phyloP scores from a whole-genome alignment of 2,888 invertebrate species.

The Xestia c-nigrum region DNA sequence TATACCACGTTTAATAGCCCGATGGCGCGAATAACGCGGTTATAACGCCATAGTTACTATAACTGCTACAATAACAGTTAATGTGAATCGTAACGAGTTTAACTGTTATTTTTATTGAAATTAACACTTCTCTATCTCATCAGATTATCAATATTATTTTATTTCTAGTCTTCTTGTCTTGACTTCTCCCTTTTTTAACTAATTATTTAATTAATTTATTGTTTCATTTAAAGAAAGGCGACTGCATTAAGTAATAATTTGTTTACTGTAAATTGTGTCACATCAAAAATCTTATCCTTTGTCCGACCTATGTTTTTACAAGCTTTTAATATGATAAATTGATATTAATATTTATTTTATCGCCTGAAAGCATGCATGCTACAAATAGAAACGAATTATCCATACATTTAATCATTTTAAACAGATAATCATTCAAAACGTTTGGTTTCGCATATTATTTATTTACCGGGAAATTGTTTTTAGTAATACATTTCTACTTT shows the following conservation, averaged over 20 bases:
- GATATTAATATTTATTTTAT: too few species aligned
- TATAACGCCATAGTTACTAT: slow-evolving; percentile 58
- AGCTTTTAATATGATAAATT: neutral
- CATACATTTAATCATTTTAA: neutral
- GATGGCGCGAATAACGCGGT: slow-evolving; percentile 50
- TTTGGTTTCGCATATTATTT: neutral
- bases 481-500: too few species aligned
- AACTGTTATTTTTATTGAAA: slow-evolving; percentile 66
- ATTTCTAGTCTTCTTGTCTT: slow-evolving; percentile 19
- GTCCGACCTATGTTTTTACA: neutral
- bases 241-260: slow-evolving; percentile 7
- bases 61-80: slow-evolving; percentile 63
- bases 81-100: slow-evolving; percentile 59
- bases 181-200: slow-evolving; percentile 7
- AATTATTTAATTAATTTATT: slow-evolving; percentile 23
- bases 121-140: slow-evolving; percentile 59
- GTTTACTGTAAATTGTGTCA: neutral
- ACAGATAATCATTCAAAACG: neutral
- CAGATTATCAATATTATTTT: slow-evolving; percentile 57
- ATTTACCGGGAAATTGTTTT: neutral
- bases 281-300: neutral
- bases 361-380: neutral
- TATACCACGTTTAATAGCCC: slow-evolving; percentile 63
- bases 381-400: neutral
- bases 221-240: neutral